Base-by-base conservation (phyloP, 2,888 invertebrate genomes). In the Ochlodes sylvanus region DNA sequence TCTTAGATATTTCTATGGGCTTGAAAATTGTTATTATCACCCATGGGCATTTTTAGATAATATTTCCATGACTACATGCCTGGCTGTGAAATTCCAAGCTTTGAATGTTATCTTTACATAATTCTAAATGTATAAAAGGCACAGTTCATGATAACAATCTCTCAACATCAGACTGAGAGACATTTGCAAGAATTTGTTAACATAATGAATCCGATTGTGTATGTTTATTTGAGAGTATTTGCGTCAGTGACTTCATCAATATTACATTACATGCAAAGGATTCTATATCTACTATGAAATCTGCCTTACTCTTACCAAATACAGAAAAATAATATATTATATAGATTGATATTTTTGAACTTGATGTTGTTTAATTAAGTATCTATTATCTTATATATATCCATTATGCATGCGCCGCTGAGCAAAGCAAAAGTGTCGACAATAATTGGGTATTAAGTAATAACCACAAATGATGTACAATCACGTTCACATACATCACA, bases 191-290 rank as follows among this genome's bases (percentile, higher is more conserved):
- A 57, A 57, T 57, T 38, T 52, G 58, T 58, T 58, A 42, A n/a
- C 27, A 12, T 38, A 58, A 65, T 41, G 58, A 52, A 58, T 52
- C 65, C 50, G 58, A 14, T 9, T 42, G 21, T 21, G 14, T 15
- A 38, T 38, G 52, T 15, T 12, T 38, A 58, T 42, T 17, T 10
- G 6, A 38, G n/a, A 52, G 12, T 58, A 57, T 42, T 52, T 66
- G 52, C 65, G 57, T 57, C 47, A 57, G 32, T 21, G n/a, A 64
- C 9, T 64, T 64, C 56, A 64, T 64, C 34, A 64, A 64, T 57
- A 57, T 64, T 64, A 47, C n/a, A 64, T 58, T 34, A 19, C n/a
- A 21, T 21, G 41, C 41, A 52, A 42, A 41, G 27, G 34, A 52
- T 38, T 65, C 52, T 58, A 63, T n/a, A 52, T 41, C 10, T 54